Evolutionary conservation across 2,888 invertebrate genomes (phyloP).

Genomic region (Odontocolon sp.): DNA sequence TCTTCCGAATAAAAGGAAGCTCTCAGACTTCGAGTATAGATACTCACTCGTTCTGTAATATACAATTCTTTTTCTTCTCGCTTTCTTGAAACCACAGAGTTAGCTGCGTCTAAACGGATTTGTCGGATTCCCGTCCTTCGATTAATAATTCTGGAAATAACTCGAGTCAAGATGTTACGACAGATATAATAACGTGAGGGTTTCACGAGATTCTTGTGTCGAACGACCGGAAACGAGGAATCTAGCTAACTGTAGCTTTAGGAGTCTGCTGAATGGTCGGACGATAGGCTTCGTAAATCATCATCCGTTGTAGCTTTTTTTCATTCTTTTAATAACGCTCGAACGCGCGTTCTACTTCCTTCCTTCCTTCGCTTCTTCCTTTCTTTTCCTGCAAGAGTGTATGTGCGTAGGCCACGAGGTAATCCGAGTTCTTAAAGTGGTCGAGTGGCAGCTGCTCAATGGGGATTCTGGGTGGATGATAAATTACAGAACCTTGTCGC

Average conservation of each 20-base stretch:
- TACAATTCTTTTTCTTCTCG: background rate
- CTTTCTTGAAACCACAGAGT: background rate
- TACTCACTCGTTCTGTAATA: background rate
- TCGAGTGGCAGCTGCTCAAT: slow-evolving; percentile 17
- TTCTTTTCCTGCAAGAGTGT: background rate
- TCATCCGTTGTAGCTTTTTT: background rate
- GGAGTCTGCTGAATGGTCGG: background rate
- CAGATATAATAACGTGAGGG: background rate
- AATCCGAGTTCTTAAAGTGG: slow-evolving; percentile 25
- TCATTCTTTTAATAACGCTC: slow-evolving; percentile 17
- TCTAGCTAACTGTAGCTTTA: background rate
- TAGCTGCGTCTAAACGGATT: background rate
- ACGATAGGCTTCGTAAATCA: slow-evolving; percentile 8
- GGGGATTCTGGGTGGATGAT: slow-evolving; percentile 4
- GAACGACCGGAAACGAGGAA: background rate
- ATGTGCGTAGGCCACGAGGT: background rate
- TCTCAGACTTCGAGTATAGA: background rate
- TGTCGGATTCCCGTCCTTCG: background rate
- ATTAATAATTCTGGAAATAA: background rate
- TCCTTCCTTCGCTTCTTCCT: background rate
- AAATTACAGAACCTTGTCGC: background rate
- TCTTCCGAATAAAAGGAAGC: background rate
- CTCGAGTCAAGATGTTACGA: background rate
- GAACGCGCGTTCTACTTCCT: background rate
- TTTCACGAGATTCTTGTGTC: background rate